Conservation (phyloP, 2,888 invertebrate genomes). For the Bursaphelenchus okinawaensis region DNA sequence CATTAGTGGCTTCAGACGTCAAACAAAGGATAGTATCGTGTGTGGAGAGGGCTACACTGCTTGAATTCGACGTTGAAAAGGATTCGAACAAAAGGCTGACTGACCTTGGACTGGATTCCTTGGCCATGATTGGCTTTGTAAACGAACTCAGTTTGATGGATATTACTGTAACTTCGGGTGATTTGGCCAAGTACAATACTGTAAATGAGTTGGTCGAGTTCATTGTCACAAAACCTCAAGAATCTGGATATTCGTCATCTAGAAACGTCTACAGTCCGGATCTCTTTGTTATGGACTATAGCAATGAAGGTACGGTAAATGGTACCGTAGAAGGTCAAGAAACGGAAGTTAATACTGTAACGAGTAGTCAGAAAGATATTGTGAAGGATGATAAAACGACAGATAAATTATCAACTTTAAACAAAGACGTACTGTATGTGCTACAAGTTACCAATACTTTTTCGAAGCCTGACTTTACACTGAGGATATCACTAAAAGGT, state of each 20-base stretch:
- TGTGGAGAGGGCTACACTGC: background rate
- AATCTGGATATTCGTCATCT: background rate
- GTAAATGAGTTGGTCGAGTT: background rate
- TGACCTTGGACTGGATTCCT: slow-evolving; percentile 51
- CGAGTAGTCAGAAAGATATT: background rate
- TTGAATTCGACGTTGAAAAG: background rate
- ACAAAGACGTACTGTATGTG: background rate
- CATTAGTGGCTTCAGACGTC: background rate
- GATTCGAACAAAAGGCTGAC: slow-evolving; percentile 12
- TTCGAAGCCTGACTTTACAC: background rate
- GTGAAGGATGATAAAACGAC: background rate
- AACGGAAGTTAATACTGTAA: background rate
- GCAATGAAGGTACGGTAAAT: no score
- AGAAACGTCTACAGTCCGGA: background rate
- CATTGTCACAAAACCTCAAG: background rate
- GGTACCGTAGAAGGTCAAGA: background rate
- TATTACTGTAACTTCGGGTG: background rate
- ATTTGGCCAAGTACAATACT: background rate
- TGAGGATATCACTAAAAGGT: background rate
- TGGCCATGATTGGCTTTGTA: slow-evolving; percentile 46
- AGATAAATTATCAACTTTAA: no score
- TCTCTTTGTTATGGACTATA: background rate
- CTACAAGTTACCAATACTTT: background rate
- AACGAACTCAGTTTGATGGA: slow-evolving; percentile 26
- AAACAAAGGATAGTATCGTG: background rate